These are phyloP conservation scores for Spea multiplicata DNA, from an alignment of 2,113 vertebrate genomes.

Conservation along the genomic window DNA sequence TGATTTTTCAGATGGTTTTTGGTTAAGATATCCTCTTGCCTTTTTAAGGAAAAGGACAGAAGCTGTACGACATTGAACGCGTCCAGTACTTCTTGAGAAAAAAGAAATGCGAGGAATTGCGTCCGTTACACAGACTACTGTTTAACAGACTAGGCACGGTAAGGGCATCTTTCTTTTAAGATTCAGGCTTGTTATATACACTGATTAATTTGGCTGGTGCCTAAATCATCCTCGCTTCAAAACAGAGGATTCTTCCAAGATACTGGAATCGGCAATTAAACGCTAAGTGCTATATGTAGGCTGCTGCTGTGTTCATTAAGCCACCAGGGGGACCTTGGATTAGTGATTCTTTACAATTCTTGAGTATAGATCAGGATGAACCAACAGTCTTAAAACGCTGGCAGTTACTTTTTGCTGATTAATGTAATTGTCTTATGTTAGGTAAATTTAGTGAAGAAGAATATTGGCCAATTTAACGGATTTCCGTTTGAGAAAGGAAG, in stretches of 20 bases:
- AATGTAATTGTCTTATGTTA: slow-evolving; percentile 56
- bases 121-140: slow-evolving; percentile 88
- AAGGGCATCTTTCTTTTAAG: slow-evolving; percentile 51
- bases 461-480: slow-evolving; percentile 90
- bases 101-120: slow-evolving; percentile 88
- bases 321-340: too few species aligned
- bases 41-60: slow-evolving; percentile 80
- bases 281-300: too few species aligned
- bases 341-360: too few species aligned
- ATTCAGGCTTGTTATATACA: too few species aligned
- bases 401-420: not conserved
- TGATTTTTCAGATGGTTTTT: not conserved
- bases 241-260: too few species aligned
- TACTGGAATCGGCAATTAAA: too few species aligned
- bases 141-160: slow-evolving; percentile 94
- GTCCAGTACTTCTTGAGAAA: slow-evolving; percentile 84
- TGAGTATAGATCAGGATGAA: too few species aligned
- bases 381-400: too few species aligned
- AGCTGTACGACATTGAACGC: slow-evolving; percentile 91
- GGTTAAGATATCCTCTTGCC: not conserved
- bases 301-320: too few species aligned
- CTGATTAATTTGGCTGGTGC: too few species aligned
- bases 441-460: slow-evolving; percentile 86
- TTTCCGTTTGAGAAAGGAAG: slow-evolving; percentile 87
- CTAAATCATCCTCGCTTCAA: too few species aligned